These are phyloP conservation scores for Cygnus buccinator DNA, from an alignment of 2,113 vertebrate genomes.

Conservation along the genomic window DNA sequence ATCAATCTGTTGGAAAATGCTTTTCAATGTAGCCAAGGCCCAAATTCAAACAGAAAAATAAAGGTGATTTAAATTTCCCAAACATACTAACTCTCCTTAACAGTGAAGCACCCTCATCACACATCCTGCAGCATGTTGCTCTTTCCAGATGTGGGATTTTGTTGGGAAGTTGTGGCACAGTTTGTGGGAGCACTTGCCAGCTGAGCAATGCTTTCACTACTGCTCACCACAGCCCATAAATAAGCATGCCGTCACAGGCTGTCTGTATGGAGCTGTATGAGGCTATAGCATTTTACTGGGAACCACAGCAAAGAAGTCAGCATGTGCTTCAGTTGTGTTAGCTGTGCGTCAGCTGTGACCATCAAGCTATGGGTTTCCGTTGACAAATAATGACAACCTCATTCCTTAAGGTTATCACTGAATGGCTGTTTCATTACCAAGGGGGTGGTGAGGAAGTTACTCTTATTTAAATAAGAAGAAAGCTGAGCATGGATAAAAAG, in stretches of 20 bases:
- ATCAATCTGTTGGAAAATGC: background rate
- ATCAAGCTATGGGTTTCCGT: background rate
- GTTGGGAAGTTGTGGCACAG: constrained; percentile 19
- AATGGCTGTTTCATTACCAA: background rate
- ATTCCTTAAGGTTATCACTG: background rate
- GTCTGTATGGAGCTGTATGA: background rate
- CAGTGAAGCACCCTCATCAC: background rate
- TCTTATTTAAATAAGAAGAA: background rate
- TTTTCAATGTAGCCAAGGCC: background rate
- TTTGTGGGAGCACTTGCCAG: background rate
- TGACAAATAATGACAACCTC: background rate
- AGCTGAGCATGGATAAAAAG: background rate
- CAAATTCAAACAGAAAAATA: background rate
- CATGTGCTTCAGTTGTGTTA: background rate
- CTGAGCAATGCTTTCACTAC: constrained; percentile 21
- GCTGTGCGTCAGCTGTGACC: background rate
- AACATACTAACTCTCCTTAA: background rate
- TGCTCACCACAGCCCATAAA: constrained; percentile 1
- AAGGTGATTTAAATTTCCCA: background rate
- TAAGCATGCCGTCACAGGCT: background rate
- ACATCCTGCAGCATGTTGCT: background rate
- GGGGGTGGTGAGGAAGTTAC: background rate
- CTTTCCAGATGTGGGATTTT: background rate
- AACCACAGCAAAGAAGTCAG: background rate
- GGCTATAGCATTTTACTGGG: background rate